A percentile compares a stretch with the other conserved stretches of the same genome.
Conservation (phyloP, 2,113 vertebrate species). For the Bufo bufo region DNA sequence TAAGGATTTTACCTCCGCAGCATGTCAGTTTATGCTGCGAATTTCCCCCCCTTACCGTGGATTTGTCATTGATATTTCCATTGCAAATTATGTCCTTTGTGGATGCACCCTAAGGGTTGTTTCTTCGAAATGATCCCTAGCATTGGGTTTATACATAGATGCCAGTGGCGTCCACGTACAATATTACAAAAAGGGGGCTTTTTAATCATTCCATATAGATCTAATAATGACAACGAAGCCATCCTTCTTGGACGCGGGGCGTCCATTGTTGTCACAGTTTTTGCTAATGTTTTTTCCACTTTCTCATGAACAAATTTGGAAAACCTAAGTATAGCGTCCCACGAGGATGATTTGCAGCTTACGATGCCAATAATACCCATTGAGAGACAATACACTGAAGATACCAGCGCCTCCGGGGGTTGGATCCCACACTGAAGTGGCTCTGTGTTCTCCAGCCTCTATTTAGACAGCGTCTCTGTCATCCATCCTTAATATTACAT, state of each 20-base stretch:
- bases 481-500: neutral
- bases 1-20: too few species aligned
- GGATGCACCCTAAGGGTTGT: too few species aligned
- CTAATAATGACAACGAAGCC: neutral
- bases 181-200: too few species aligned
- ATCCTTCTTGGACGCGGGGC: neutral
- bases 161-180: too few species aligned
- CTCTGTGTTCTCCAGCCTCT: neutral
- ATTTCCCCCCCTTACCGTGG: too few species aligned
- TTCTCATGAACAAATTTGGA: slow-evolving; percentile 1
- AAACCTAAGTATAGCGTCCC: neutral
- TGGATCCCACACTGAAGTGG: slow-evolving; percentile 5
- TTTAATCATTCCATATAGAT: neutral
- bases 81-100: too few species aligned
- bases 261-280: neutral
- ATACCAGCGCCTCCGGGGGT: neutral
- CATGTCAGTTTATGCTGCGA: too few species aligned
- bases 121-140: too few species aligned
- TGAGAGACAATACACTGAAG: slow-evolving; percentile 7
- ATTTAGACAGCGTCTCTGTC: neutral
- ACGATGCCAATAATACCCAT: neutral
- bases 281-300: neutral
- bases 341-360: neutral
- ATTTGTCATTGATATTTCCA: too few species aligned
- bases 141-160: too few species aligned